Percentiles rank a stretch among this genome's conserved stretches.
Conservation (phyloP, 2,888 invertebrate genomes). For the Barypeithes pellucidus region DNA sequence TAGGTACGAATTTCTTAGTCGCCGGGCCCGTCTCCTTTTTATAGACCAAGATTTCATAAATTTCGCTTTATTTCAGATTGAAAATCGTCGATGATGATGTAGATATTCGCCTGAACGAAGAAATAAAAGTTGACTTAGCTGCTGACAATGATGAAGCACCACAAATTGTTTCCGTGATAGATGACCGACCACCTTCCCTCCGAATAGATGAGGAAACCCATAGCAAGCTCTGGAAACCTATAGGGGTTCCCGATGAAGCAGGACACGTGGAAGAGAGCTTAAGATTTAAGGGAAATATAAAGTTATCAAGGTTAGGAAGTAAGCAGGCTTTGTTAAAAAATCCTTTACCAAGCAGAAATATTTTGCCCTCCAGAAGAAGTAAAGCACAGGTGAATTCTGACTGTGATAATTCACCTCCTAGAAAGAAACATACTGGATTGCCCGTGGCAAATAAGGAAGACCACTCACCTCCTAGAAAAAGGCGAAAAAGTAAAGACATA, state of each 20-base stretch:
- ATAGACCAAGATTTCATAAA: neutral
- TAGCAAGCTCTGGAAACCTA: slow-evolving; percentile 65
- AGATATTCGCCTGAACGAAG: slow-evolving; percentile 75
- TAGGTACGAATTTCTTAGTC: slow-evolving; percentile 1
- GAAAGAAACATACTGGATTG: no score
- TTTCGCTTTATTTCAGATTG: slow-evolving; percentile 72
- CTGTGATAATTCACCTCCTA: neutral
- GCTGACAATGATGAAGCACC: slow-evolving; percentile 91
- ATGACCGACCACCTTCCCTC: slow-evolving; percentile 83
- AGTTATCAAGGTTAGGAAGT: slow-evolving; percentile 39
- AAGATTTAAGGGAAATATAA: slow-evolving; percentile 51
- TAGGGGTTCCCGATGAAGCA: slow-evolving; percentile 57
- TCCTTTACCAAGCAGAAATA: slow-evolving; percentile 32
- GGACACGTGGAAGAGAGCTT: slow-evolving; percentile 20
- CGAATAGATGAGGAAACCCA: slow-evolving; percentile 66
- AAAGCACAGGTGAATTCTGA: slow-evolving; percentile 37
- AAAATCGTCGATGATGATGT: slow-evolving; percentile 91
- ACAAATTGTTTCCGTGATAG: slow-evolving; percentile 89
- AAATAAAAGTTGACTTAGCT: slow-evolving; percentile 80
- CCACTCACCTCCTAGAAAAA: neutral
- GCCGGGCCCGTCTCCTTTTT: neutral
- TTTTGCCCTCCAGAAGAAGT: slow-evolving; percentile 51
- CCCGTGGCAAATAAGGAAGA: neutral
- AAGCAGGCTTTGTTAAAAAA: neutral
- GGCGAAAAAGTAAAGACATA: slow-evolving; percentile 53